Evolutionary conservation across 2,113 vertebrate genomes (phyloP).

Genomic region (Mionectes macconnelli): DNA sequence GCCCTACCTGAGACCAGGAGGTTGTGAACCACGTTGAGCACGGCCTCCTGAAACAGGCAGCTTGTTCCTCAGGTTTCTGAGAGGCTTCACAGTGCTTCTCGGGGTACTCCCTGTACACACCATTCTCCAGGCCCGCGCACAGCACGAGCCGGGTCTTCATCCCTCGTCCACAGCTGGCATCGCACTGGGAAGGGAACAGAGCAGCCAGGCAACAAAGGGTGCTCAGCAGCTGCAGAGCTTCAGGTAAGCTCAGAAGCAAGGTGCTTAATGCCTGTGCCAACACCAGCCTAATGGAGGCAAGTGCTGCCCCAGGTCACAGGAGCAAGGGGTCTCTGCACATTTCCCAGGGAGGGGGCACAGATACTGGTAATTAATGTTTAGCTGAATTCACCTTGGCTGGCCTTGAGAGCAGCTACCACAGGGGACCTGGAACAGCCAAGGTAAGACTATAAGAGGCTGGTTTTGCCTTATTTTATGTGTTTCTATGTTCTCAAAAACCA

Average conservation of each 20-base stretch:
- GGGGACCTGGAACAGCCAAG: neutral
- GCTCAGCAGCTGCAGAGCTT: neutral
- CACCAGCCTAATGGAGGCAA: neutral
- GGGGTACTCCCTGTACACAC: conserved; percentile 77
- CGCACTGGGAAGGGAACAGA: conserved; percentile 63
- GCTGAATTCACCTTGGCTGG: neutral
- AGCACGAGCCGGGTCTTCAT: conserved; percentile 73
- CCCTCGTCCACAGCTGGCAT: conserved; percentile 81
- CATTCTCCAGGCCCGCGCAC: conserved; percentile 79
- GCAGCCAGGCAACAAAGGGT: neutral
- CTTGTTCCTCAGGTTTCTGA: conserved; percentile 71
- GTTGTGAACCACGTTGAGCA: conserved; percentile 85
- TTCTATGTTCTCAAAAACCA: neutral
- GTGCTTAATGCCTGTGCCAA: neutral
- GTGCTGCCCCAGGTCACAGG: neutral
- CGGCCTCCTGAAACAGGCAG: conserved; percentile 80
- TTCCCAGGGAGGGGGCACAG: neutral
- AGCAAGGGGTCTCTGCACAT: neutral
- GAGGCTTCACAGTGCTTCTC: conserved; percentile 65
- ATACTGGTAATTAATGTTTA: neutral
- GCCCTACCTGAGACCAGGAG: conserved; percentile 87
- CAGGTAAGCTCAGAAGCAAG: neutral
- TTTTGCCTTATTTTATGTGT: neutral
- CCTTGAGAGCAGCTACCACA: neutral
- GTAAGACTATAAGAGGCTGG: neutral